phyloP scores from a whole-genome alignment of 1,140 invertebrate species.

The Scylla paramamosain region DNA sequence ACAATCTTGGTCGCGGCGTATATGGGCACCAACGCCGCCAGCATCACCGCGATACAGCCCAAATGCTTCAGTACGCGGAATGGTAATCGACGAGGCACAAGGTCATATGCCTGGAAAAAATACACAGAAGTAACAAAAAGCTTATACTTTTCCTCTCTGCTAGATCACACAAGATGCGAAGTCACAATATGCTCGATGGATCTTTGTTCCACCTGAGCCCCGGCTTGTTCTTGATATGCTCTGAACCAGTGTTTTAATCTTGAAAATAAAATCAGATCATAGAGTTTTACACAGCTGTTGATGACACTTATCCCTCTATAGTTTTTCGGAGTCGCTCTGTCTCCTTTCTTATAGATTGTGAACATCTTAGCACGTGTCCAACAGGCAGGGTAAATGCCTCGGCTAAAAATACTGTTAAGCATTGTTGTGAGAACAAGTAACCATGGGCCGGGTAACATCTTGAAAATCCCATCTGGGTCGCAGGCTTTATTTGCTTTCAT shows the following conservation, averaged over 20 bases:
- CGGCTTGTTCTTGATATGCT: too few species aligned
- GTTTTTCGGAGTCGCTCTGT: not conserved
- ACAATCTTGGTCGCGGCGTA: not conserved
- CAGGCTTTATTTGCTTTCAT: not conserved
- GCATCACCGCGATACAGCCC: constrained; percentile 21
- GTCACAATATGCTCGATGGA: constrained; percentile 33
- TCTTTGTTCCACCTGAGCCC: not conserved
- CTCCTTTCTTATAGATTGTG: constrained; percentile 28
- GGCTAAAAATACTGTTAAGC: too few species aligned
- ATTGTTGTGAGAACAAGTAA: not conserved
- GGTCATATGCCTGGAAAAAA: not conserved
- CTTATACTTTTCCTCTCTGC: constrained; percentile 25
- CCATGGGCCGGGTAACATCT: constrained; percentile 28
- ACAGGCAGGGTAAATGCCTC: not conserved
- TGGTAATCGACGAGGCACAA: not conserved
- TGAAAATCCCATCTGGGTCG: constrained; percentile 24
- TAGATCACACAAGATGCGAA: constrained; percentile 5
- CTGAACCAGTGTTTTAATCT: too few species aligned
- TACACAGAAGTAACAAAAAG: constrained; percentile 16
- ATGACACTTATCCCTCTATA: constrained; percentile 18
- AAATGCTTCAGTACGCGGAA: not conserved
- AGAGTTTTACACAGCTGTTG: not conserved
- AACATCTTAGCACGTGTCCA: constrained; percentile 7
- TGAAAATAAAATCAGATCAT: too few species aligned
- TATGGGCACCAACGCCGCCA: not conserved